Evolutionary conservation across 2,888 invertebrate genomes (phyloP), one percentile per base, ranked within the genome.

Genomic region (Tetheella fluctuosa): DNA sequence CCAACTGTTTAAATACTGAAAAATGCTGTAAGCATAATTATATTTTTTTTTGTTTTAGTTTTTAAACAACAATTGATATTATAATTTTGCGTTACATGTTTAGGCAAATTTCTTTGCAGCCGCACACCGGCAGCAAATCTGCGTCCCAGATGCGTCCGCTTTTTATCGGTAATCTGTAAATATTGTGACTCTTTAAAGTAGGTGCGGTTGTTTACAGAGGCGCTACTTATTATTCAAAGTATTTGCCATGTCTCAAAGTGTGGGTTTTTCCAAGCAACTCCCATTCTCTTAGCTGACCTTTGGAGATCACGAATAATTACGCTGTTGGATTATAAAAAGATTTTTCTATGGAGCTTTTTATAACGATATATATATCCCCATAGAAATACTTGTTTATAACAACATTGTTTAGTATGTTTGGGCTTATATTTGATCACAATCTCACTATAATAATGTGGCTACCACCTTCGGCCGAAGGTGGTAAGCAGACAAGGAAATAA

Each of bases 111-210:
- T 54, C 30, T 17, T 28, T 30, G 30, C 28, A 54, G 28, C 20
- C 54, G 8, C 20, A 54, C 20, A 54, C 20, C 28, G 48, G 20
- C 48, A 48, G 59, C 66, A 73, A 72, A 86, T 84, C 85, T 86
- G 86, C 83, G 71, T 67, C 71, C 66, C 88, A 88, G 68, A 76
- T 87, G 88, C 77, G 75, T 63, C 52, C 60, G 77, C 79, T 84
- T 86, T 83, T 74, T 74, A 60, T 63, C 57, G 56, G 61, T 60
- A 61, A 70, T 73, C 73, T 73, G 73, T 81, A 81, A 86, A 88
- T 86, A 81, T 86, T 88, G 76, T 88, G 87, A 86, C 80, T 78
- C 59, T 62, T 65, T 62, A 68, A 77, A 7, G 73, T 70, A 64
- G 10, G 48, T 48, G 48, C 57, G 62, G 61, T 69, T 67, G 67